Evolutionary conservation across 2,888 invertebrate species (phyloP).

Genomic region (Agrenia bidenticulata): DNA sequence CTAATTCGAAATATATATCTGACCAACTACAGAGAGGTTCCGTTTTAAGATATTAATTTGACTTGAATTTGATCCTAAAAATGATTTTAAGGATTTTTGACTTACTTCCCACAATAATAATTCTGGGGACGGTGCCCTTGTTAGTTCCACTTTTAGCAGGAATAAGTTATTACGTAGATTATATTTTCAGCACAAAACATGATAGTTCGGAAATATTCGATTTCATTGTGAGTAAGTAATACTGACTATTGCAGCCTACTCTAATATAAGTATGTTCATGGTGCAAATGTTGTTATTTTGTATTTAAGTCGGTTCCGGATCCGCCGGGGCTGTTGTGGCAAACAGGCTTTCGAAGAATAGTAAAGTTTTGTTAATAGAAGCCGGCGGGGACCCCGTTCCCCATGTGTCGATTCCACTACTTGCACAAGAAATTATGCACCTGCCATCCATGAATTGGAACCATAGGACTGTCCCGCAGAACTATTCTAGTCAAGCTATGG

Average conservation of each 20-base stretch:
- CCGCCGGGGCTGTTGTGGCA: constrained; percentile 39
- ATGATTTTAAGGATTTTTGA: constrained; percentile 3
- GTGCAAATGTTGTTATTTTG: not conserved
- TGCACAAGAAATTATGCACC: constrained; percentile 30
- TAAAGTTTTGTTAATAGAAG: constrained; percentile 36
- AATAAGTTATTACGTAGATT: constrained; percentile 37
- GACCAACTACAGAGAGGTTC: too few relatives aligned
- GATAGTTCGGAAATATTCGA: constrained; percentile 22
- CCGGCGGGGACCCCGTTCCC: constrained; percentile 42
- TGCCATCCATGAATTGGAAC: constrained; percentile 40
- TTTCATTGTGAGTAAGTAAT: constrained; percentile 42
- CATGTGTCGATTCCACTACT: constrained; percentile 38
- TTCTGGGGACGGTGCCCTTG: constrained; percentile 6
- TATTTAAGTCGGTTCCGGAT: constrained; percentile 42
- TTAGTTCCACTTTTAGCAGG: constrained; percentile 17
- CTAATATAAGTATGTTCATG: not conserved
- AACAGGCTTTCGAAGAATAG: constrained; percentile 45
- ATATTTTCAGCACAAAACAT: constrained; percentile 9
- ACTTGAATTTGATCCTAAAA: not conserved
- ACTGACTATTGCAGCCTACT: not conserved
- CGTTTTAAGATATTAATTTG: too few relatives aligned
- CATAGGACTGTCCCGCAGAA: constrained; percentile 48
- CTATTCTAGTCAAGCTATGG: constrained; percentile 25
- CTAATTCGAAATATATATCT: too few relatives aligned
- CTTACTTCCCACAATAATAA: not conserved